Evolutionary conservation across 2,797 vertebrate species (phyloP), one percentile per base, ranked within the genome.

Genomic region (Diplodus puntazzo): DNA sequence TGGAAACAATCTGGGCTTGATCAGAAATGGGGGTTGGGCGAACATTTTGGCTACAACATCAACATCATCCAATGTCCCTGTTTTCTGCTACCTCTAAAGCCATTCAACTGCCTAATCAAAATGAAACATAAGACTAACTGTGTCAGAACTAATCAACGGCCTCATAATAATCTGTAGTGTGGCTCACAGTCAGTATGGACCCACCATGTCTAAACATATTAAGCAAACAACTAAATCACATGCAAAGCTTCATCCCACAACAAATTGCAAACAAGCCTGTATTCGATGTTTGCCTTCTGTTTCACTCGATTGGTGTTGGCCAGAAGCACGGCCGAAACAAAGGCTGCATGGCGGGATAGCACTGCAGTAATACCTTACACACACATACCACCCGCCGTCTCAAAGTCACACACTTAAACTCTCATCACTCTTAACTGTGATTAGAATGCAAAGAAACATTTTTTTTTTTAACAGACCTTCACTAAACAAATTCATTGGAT

Each of bases 221-320:
- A 86, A 59, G 73, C 66, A 82, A 90, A 90, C 87, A 85, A 79
- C 62, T 71, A 67, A 80, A 90, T 86, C 80, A 61, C 76, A 83
- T 73, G 63, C 75, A 89, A 80, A 89, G 75, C 89, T 80, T 49
- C 60, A 52, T 42, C 60, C 83, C 73, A 69, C 27, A 5, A 91
- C 83, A 88, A 87, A 91, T 82, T 81, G 84, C 79, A 79, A 87
- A 77, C 77, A 60, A 82, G 84, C 83, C 67, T 63, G 82, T 78
- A 69, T 83, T 75, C 75, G 58, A 63, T 81, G 78, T 85, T 87
- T 30, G 69, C 70, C 77, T 68, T 83, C 81, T 87, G 86, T 83
- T 81, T 77, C 62, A 48, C 64, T 84, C 64, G 50, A 77, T 53
- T 68, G 67, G 65, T 58, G 68, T 79, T 86, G 77, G 83, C 87